Base-by-base conservation (phyloP, 2,113 vertebrate species). In the Uropsilus gracilis region DNA sequence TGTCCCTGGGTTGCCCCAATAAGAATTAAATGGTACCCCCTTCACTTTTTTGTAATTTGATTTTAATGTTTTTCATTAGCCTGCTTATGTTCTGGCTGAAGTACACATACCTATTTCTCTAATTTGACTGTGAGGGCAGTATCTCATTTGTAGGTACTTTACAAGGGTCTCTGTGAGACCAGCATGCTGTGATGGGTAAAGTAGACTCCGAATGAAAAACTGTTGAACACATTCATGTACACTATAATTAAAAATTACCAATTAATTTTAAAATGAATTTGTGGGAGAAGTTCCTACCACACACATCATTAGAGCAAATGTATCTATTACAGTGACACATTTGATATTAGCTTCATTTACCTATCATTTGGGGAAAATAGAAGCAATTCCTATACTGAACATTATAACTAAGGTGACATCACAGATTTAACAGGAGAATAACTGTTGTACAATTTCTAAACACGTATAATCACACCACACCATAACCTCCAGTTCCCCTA, bases 221-320 rank as follows among this genome's bases (percentile, higher is more conserved):
- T 55, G 46, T 39, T 64, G 28, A 73, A 82, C 39, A 64, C 24
- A 72, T 18, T 34, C 30, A 82, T n/a, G 39, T 42, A 80, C 34
- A 75, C 13, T 44, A 3, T 59, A 66, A 94, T 34, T 46, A 85
- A 8, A 63, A 50, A 69, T 68, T 39, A n/a, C 61, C 88, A 44
- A 76, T 90, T 86, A 77, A 90, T 75, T 88, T 92, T 39, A 83
- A 94, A 90, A 86, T 75, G 28, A 73, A 90, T 73, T 46, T 75
- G 30, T 22, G 83, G 20, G 71, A 78, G 53, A 68, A 4, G n/a
- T 30, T 72, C 42, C 42, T 11, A 78, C 4, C 50, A 80, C 37
- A 85, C 18, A 57, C 46, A 78, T 61, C 61, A 75, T 50, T 86
- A 80, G 37, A 92, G 24, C 26, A 64, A 69, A 61, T 9, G 30